phyloP scores from a whole-genome alignment of 2,888 invertebrate genomes.

The Macropis europaea region DNA sequence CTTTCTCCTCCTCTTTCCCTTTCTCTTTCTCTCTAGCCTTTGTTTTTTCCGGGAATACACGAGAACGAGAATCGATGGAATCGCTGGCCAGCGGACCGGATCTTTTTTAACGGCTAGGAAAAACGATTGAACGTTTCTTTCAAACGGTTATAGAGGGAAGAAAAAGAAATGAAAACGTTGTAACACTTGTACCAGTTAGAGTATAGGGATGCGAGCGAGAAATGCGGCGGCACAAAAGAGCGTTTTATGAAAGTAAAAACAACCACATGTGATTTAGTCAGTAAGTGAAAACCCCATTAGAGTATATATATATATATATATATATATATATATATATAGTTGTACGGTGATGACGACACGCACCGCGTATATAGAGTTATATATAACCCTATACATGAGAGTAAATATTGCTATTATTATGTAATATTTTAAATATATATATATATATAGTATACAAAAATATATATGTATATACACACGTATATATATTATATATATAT shows the following conservation, averaged over 20 bases:
- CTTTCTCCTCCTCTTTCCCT: background rate
- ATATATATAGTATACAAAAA: too few species aligned
- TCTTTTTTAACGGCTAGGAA: slow-evolving; percentile 8
- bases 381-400: slow-evolving; percentile 59
- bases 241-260: slow-evolving; percentile 77
- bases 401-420: slow-evolving; percentile 57
- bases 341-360: slow-evolving; percentile 55
- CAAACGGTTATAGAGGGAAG: background rate
- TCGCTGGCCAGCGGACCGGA: too few species aligned
- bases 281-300: slow-evolving; percentile 75
- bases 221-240: slow-evolving; percentile 68
- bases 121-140: background rate
- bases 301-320: slow-evolving; percentile 37
- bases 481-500: slow-evolving; percentile 61
- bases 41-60: too few species aligned
- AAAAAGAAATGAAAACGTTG: background rate
- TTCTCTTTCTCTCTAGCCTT: background rate
- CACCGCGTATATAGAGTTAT: slow-evolving; percentile 56
- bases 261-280: slow-evolving; percentile 79
- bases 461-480: slow-evolving; percentile 50
- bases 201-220: slow-evolving; percentile 23
- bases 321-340: slow-evolving; percentile 54
- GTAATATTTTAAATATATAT: slow-evolving; percentile 49
- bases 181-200: background rate
- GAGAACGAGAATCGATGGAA: too few species aligned